These are phyloP conservation scores for Laticauda laticaudata DNA, from an alignment of 2,113 vertebrate genomes.

Conservation along the genomic window DNA sequence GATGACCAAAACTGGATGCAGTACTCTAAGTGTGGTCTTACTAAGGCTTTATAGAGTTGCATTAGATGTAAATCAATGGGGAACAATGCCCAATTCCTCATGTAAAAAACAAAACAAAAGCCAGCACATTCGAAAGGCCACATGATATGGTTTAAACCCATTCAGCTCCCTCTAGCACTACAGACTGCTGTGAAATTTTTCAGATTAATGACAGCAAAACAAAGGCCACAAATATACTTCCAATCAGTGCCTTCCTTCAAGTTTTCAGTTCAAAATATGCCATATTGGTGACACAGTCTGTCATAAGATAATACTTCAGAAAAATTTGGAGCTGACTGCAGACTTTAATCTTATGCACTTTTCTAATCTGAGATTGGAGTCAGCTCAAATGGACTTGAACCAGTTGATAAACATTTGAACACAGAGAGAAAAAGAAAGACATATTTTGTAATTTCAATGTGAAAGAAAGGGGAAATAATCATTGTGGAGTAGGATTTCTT, in stretches of 20 bases:
- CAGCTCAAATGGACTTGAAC: neutral
- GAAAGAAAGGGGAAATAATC: neutral
- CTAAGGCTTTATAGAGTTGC: no score
- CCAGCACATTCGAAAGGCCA: constrained; percentile 31
- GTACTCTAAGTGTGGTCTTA: no score
- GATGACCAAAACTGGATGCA: no score
- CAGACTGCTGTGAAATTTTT: constrained; percentile 41
- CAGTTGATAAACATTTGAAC: neutral
- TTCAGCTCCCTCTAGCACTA: constrained; percentile 42
- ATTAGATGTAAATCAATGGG: constrained; percentile 54
- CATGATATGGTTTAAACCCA: constrained; percentile 40
- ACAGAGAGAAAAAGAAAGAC: neutral
- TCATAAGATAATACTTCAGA: constrained; percentile 8
- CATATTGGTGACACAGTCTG: constrained; percentile 52
- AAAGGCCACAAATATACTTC: constrained; percentile 58
- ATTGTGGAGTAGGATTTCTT: neutral
- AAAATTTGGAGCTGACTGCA: neutral
- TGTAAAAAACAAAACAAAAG: constrained; percentile 42
- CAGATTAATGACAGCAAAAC: constrained; percentile 61
- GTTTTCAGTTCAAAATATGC: constrained; percentile 52
- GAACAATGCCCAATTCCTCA: constrained; percentile 59
- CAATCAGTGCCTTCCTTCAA: constrained; percentile 56
- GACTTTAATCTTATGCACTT: neutral
- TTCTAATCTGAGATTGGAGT: neutral
- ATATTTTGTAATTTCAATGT: neutral